Base-by-base conservation (phyloP, 2,113 vertebrate species). In the Antechinus stuartii region DNA sequence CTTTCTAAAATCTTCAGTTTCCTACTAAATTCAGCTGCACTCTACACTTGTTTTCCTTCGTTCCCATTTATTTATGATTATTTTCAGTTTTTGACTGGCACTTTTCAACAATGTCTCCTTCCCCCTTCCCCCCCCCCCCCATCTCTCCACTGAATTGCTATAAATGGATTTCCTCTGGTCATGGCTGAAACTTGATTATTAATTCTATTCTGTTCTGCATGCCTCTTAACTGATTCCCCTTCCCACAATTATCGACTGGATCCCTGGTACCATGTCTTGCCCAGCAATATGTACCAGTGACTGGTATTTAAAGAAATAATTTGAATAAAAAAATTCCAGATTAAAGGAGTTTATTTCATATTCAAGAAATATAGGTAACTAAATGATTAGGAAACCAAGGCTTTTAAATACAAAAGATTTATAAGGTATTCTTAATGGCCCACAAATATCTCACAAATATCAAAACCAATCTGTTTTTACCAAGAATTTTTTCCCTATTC, bases 91-190 rank as follows among this genome's bases (percentile, higher is more conserved):
- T 26, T 42, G 19, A 1, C 1, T 42, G 16, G 35, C n/a, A n/a
- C 1, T 42, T 84, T n/a, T 42, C 57, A 84, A 84, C 14, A 2
- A 68, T 22, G 6, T 42, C 10, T 8, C 16, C 14, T 7, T n/a
- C 2, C 19, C 22, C 2, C n/a, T 6, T 1, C 35, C 8, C n/a
- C 42, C 42, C 5, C 19, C 22, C 2, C n/a, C 16, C 6, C 35
- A 42, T 22, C n/a, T 6, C 19, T 42, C 68, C 68, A 42, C 4
- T 35, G 57, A 68, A 10, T 68, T 68, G 57, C 16, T 84, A 42
- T 84, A 22, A 68, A 42, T 84, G 19, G 68, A n/a, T 84, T 16
- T 84, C 16, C 19, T 19, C 42, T 84, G 68, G 68, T 6, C 35
- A 84, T 42, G 61, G 35, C 5, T 84, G 16, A 84, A n/a, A 42